Evolutionary conservation across 2,113 vertebrate genomes (phyloP).

Genomic region (Cavia porcellus): DNA sequence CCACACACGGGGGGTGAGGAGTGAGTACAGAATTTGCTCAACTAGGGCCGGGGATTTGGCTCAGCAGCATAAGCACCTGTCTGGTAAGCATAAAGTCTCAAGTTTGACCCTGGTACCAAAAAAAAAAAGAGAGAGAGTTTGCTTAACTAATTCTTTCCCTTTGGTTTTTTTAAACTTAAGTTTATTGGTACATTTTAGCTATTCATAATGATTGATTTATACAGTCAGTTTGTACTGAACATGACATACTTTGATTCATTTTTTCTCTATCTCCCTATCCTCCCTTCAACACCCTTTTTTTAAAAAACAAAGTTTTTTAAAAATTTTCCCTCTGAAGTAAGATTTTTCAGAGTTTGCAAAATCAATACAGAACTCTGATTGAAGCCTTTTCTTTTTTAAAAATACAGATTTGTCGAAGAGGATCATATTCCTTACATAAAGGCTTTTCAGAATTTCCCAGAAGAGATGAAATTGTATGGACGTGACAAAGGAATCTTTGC

Average conservation of each 20-base stretch:
- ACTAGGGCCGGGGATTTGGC: too few species aligned
- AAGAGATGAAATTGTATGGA: constrained; percentile 89
- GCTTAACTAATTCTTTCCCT: background rate
- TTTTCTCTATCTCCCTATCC: background rate
- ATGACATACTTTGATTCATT: background rate
- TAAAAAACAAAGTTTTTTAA: background rate
- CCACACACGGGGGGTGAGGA: too few species aligned
- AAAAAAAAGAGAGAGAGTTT: background rate
- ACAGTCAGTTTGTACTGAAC: background rate
- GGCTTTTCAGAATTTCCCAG: constrained; percentile 88
- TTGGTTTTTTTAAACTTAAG: background rate
- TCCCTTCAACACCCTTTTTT: background rate
- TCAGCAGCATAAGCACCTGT: too few species aligned
- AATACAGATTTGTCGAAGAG: constrained; percentile 88
- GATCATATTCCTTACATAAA: constrained; percentile 89
- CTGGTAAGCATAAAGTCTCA: too few species aligned
- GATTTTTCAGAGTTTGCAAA: background rate
- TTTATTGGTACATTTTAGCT: background rate
- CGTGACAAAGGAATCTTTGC: constrained; percentile 88
- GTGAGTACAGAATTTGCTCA: too few species aligned
- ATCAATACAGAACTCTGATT: constrained; percentile 15
- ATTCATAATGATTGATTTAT: background rate
- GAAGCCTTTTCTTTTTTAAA: constrained; percentile 44
- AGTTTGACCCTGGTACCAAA: too few species aligned
- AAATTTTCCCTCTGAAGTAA: constrained; percentile 29